A percentile compares a stretch with the other conserved stretches of the same genome.
phyloP scores from a whole-genome alignment of 2,888 invertebrate species.

The Sipha maydis region DNA sequence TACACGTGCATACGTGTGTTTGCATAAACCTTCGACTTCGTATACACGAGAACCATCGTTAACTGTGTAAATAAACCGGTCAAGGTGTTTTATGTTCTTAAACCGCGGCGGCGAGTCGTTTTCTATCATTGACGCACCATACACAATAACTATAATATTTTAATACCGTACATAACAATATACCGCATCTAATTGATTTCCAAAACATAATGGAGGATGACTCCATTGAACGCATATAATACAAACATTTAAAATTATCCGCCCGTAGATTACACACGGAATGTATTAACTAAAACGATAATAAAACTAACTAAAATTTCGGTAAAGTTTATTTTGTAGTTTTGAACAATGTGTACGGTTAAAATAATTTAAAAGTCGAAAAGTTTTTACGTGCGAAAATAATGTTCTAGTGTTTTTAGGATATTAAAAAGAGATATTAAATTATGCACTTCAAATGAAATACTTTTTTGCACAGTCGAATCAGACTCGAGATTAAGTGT shows the following conservation, averaged over 20 bases:
- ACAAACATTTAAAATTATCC: neutral
- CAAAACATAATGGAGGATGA: neutral
- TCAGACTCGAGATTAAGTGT: neutral
- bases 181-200: neutral
- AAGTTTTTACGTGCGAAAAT: neutral
- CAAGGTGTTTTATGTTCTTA: no score
- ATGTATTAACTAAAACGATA: neutral
- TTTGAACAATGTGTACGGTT: neutral
- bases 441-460: neutral
- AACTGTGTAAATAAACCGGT: no score
- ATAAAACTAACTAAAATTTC: neutral
- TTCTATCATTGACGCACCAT: neutral
- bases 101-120: neutral
- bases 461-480: neutral
- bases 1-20: no score
- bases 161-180: neutral
- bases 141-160: neutral
- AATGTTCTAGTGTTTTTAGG: neutral
- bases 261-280: neutral
- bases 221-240: neutral
- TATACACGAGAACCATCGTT: no score
- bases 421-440: neutral
- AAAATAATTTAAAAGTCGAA: conserved; percentile 21
- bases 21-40: no score
- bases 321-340: neutral